phyloP scores from a whole-genome alignment of 2,113 vertebrate genomes.

The Cricetomys ansorgei region DNA sequence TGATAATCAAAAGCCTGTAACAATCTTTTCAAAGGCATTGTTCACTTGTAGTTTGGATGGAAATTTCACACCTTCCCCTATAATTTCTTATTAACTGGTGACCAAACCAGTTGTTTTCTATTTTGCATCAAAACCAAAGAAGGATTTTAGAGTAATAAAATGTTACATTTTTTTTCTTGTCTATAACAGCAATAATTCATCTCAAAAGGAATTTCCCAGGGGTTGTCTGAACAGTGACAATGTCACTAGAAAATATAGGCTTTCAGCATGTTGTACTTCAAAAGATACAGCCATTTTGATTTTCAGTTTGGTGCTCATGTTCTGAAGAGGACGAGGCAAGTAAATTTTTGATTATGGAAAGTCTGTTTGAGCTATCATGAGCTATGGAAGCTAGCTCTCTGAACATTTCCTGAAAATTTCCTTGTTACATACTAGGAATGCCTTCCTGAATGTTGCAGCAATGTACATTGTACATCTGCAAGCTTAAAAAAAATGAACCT shows the following conservation, averaged over 20 bases:
- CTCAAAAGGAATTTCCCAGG: background rate
- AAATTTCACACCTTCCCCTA: background rate
- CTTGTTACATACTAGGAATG: background rate
- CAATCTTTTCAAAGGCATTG: background rate
- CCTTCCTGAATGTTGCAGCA: background rate
- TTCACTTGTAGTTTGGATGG: constrained; percentile 8
- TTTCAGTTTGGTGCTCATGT: background rate
- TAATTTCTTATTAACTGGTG: background rate
- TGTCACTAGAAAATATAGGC: background rate
- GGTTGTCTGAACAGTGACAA: background rate
- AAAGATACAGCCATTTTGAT: background rate
- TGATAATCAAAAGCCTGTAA: background rate
- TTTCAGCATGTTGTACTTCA: background rate
- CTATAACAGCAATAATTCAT: background rate
- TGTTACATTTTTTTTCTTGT: background rate
- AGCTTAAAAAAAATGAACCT: background rate
- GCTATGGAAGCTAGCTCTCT: background rate
- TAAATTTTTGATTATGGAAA: background rate
- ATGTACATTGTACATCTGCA: background rate
- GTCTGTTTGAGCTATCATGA: background rate
- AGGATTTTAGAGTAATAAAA: background rate
- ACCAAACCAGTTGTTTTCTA: background rate
- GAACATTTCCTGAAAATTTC: background rate
- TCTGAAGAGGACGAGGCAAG: background rate
- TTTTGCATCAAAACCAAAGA: constrained; percentile 41